Base-by-base conservation (phyloP, 2,113 vertebrate genomes). In the Cavia porcellus region DNA sequence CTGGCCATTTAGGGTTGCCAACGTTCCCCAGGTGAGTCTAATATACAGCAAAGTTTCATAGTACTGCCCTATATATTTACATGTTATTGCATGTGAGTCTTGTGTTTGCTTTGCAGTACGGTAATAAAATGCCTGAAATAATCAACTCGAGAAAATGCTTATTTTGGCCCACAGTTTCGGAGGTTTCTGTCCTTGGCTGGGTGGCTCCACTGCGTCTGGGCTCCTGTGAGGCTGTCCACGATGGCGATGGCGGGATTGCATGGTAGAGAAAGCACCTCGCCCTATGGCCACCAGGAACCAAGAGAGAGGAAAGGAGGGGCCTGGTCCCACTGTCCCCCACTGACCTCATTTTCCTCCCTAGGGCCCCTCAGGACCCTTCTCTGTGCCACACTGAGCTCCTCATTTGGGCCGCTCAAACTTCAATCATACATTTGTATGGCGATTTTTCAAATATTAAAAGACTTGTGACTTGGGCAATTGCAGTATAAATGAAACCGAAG, bases 401-500 rank as follows among this genome's bases (percentile, higher is more conserved):
- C 89, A 38, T 57, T 95, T 82, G 24, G 50, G 19, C 59, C 64
- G 38, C 52, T 94, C 55, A 86, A 92, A n/a, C 22, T n/a, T 77
- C 22, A 55, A 4, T 86, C 28, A 25, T 15, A 83, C n/a, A 93
- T 87, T 74, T 82, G 50, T 70, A 92, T 14, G 62, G 24, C 10
- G 35, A 97, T 19, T 91, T 86, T 77, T 82, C 79, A 96, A 66
- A 91, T 57, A 79, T 22, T 38, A 17, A 11, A 24, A 72, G 68
- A 35, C 10, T 62, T 75, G 11, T 90, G 38, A 75, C 74, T 75
- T 93, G 61, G 38, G 50, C 57, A 88, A 61, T 20, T 88, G 79
- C 22, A 81, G 19, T 86, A 5, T 68, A 90, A 90, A 66, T 75
- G 55, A 81, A 61, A 59, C 45, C 35, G 25, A 84, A 85, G 45